Base-by-base conservation (phyloP, 2,888 invertebrate genomes). In the Tenthredo mesomela region DNA sequence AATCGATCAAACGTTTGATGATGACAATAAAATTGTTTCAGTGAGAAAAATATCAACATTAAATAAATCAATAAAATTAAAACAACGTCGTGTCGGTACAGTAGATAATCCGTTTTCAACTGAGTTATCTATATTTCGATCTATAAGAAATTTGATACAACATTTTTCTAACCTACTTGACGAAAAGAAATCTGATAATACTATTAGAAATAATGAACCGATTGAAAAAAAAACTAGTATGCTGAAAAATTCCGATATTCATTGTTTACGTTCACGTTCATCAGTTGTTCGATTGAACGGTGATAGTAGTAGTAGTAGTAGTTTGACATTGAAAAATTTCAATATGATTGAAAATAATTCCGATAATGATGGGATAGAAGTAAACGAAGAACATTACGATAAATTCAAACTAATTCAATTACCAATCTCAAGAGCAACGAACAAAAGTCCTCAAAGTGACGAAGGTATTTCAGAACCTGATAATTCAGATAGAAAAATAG, bases 401-500 rank as follows among this genome's bases (percentile, higher is more conserved):
- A 89, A 91, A 84, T 92, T 92, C 75, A 90, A 91, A 77, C 85
- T 89, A 29, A 87, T 86, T n/a, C 89, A 88, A 85, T 87, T 90
- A 87, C 89, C 90, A 43, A 84, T 88, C 65, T 88, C 89, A 0
- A 86, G 92, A 7, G 88, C 88, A 0, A 86, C 90, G 1, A 92
- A 90, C 86, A 91, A 90, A 54, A 92, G 92, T 54, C 91, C 92
- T 4, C 89, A 90, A 43, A 93, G 90, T 85, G 93, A 93, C 87
- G 93, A 93, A 84, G 93, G 93, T 40, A 93, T 93, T n/a, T n/a
- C n/a, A 85, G 92, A 93, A 85, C 85, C 92, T 1, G 92, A 92
- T 82, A 91, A 61, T 29, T 1, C 29, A 29, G 29, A 29, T 10
- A 75, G 21, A 18, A 70, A 70, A 25, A 71, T 82, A 88, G 89